A percentile compares a stretch with the other conserved stretches of the same genome.
Conservation (phyloP, 2,888 invertebrate species). For the Lepidocyrtinus sp. region DNA sequence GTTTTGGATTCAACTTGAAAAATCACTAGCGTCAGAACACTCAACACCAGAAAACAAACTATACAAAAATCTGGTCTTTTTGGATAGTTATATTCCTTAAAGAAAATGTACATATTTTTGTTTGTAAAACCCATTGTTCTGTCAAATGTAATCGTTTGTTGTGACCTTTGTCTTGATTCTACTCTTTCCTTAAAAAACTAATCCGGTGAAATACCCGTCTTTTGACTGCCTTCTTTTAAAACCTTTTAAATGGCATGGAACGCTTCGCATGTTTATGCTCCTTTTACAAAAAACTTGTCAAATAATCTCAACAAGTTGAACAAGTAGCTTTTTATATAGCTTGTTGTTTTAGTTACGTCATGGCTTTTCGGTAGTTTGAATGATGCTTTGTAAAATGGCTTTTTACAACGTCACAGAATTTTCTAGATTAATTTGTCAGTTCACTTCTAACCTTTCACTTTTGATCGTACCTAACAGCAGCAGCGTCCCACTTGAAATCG, state of each 20-base stretch:
- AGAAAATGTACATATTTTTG: conserved; percentile 2
- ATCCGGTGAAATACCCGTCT: conserved; percentile 37
- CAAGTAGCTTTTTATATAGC: not conserved
- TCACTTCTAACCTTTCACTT: not conserved
- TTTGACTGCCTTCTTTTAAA: no score
- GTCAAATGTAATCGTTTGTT: conserved; percentile 23
- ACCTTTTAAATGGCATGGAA: not conserved
- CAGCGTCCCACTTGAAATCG: not conserved
- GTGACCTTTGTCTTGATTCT: conserved; percentile 39
- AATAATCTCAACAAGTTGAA: not conserved
- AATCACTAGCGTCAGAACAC: not conserved
- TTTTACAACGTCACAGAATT: not conserved
- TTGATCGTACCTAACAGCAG: not conserved
- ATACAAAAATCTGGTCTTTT: not conserved
- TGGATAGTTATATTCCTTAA: not conserved
- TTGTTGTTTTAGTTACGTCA: not conserved
- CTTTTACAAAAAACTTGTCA: not conserved
- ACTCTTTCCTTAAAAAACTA: not conserved
- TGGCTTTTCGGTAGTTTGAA: not conserved
- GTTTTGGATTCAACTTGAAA: not conserved
- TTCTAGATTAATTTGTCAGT: not conserved
- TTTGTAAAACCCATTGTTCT: conserved; percentile 11
- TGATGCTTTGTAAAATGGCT: not conserved
- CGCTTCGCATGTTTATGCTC: not conserved
- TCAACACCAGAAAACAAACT: not conserved